phyloP scores from a whole-genome alignment of 2,113 vertebrate species.

The Helogale parvula region DNA sequence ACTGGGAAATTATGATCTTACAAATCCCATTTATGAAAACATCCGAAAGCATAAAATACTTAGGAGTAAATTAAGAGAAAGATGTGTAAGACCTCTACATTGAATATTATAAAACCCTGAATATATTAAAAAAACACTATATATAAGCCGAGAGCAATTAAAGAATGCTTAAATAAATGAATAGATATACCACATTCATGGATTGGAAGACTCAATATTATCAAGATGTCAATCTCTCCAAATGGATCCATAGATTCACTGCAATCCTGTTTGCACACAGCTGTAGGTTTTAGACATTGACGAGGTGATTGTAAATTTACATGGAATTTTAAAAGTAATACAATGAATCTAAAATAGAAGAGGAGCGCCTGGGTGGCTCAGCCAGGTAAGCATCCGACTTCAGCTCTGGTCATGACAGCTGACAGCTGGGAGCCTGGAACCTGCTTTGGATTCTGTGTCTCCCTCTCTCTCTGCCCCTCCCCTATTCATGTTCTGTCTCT shows the following conservation, averaged over 20 bases:
- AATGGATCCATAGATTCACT: not conserved
- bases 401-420: too few relatives aligned
- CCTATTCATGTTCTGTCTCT: too few relatives aligned
- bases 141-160: not conserved
- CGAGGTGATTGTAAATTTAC: not conserved
- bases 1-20: conserved; percentile 4
- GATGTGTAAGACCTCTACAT: not conserved
- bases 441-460: too few relatives aligned
- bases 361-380: too few relatives aligned
- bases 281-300: not conserved
- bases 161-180: conserved; percentile 24
- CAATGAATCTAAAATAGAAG: conserved; percentile 10
- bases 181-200: not conserved
- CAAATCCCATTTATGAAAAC: not conserved
- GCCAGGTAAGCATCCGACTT: too few relatives aligned
- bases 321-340: not conserved
- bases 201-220: not conserved
- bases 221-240: not conserved
- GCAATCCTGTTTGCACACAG: not conserved
- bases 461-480: too few relatives aligned
- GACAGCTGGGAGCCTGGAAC: too few relatives aligned
- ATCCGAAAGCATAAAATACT: not conserved
- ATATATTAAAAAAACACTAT: not conserved
- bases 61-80: not conserved
- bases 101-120: not conserved